These are phyloP conservation scores for Tragelaphus imberbis DNA, from an alignment of 2,113 vertebrate genomes.

Conservation along the genomic window DNA sequence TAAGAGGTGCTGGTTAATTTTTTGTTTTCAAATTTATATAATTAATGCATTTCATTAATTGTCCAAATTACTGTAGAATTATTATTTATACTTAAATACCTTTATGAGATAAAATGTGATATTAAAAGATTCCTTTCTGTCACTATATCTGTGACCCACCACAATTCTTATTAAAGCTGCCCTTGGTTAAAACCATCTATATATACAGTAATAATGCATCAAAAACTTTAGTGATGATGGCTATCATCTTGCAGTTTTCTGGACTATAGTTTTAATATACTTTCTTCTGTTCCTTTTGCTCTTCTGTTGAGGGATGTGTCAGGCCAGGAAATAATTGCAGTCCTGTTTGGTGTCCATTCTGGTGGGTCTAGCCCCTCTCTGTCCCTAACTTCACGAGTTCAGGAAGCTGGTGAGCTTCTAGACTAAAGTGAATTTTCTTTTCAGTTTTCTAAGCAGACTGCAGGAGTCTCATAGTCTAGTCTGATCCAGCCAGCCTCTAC, in stretches of 20 bases:
- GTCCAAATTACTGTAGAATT: neutral
- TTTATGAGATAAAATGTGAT: neutral
- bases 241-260: neutral
- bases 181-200: neutral
- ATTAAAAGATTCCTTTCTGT: neutral
- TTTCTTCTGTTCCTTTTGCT: neutral
- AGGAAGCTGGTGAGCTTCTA: neutral
- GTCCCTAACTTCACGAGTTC: neutral
- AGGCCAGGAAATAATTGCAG: neutral
- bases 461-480: neutral
- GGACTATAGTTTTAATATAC: neutral
- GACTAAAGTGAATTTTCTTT: neutral
- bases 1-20: neutral
- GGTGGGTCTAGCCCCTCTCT: neutral
- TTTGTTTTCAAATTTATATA: neutral
- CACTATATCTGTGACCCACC: neutral
- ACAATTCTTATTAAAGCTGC: neutral
- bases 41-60: neutral
- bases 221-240: neutral
- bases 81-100: neutral
- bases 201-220: neutral
- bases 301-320: neutral
- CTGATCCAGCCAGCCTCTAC: neutral
- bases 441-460: neutral
- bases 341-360: neutral